Evolutionary conservation across 2,797 vertebrate genomes (phyloP).

Genomic region (Chelmon rostratus): DNA sequence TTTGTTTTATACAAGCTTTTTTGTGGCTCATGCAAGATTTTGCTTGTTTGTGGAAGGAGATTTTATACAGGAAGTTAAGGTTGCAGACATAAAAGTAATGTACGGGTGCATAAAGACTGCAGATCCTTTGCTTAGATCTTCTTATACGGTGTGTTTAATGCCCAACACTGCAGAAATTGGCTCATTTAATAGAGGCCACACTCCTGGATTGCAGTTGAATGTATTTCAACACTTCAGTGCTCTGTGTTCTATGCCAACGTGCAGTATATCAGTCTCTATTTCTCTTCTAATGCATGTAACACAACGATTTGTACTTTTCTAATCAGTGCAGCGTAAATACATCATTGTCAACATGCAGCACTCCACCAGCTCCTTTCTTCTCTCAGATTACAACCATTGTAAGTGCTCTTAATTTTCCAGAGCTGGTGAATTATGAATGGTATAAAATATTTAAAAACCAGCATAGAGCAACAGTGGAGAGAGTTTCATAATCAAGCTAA

Average conservation of each 20-base stretch:
- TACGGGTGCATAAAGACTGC: slow-evolving; percentile 42
- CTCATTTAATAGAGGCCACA: slow-evolving; percentile 51
- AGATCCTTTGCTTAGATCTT: slow-evolving; percentile 46
- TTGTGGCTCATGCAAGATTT: slow-evolving; percentile 7
- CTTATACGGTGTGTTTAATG: slow-evolving; percentile 42
- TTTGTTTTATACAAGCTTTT: slow-evolving; percentile 24
- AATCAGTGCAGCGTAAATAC: slow-evolving; percentile 73
- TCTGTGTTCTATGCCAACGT: slow-evolving; percentile 53
- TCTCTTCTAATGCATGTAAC: slow-evolving; percentile 73
- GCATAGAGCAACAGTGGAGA: slow-evolving; percentile 61
- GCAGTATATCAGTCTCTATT: slow-evolving; percentile 74
- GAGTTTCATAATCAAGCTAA: slow-evolving; percentile 75
- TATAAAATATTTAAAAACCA: slow-evolving; percentile 75
- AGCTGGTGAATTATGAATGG: slow-evolving; percentile 77
- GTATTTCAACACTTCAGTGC: slow-evolving; percentile 67
- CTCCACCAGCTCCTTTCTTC: slow-evolving; percentile 55
- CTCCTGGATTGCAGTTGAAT: slow-evolving; percentile 60
- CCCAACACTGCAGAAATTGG: slow-evolving; percentile 54
- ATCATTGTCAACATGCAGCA: slow-evolving; percentile 72
- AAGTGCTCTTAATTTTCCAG: slow-evolving; percentile 74
- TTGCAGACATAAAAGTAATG: slow-evolving; percentile 42
- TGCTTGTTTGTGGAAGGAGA: slow-evolving; percentile 6
- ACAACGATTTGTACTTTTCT: slow-evolving; percentile 75
- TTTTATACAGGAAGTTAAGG: slow-evolving; percentile 38
- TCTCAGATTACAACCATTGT: slow-evolving; percentile 74